Evolutionary conservation across 2,888 invertebrate species (phyloP).

Genomic region (Drosophila prolongata): DNA sequence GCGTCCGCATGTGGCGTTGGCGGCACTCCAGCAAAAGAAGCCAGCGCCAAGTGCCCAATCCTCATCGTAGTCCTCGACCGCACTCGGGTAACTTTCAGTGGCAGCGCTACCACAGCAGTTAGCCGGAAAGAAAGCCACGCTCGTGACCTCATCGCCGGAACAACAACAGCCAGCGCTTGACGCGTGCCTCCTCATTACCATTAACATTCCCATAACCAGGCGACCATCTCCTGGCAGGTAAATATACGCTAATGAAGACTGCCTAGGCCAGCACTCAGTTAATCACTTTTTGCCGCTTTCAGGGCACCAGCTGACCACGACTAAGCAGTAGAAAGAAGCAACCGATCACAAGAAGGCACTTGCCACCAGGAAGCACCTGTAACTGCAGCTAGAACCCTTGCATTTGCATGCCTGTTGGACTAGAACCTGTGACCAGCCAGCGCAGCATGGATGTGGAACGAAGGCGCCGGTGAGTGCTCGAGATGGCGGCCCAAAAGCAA

Average conservation of each 20-base stretch:
- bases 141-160: slow-evolving; percentile 64
- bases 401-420: slow-evolving; percentile 7
- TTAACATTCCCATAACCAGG: background rate
- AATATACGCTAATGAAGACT: too few species aligned
- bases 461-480: slow-evolving; percentile 68
- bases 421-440: slow-evolving; percentile 3
- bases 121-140: background rate
- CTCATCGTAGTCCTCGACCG: background rate
- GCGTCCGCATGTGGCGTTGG: slow-evolving; percentile 68
- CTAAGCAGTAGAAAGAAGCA: background rate
- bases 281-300: background rate
- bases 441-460: slow-evolving; percentile 67
- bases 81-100: slow-evolving; percentile 31
- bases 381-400: background rate
- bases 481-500: slow-evolving; percentile 26
- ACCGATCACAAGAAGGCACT: too few species aligned
- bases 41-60: slow-evolving; percentile 18
- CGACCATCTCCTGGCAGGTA: slow-evolving; percentile 2
- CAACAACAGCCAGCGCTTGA: slow-evolving; percentile 3
- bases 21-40: slow-evolving; percentile 48
- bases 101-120: slow-evolving; percentile 52
- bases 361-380: background rate
- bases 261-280: background rate
- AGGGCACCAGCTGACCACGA: too few species aligned
- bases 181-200: slow-evolving; percentile 1